Conservation (phyloP, 2,888 invertebrate genomes). For the Digitonthophagus gazella region DNA sequence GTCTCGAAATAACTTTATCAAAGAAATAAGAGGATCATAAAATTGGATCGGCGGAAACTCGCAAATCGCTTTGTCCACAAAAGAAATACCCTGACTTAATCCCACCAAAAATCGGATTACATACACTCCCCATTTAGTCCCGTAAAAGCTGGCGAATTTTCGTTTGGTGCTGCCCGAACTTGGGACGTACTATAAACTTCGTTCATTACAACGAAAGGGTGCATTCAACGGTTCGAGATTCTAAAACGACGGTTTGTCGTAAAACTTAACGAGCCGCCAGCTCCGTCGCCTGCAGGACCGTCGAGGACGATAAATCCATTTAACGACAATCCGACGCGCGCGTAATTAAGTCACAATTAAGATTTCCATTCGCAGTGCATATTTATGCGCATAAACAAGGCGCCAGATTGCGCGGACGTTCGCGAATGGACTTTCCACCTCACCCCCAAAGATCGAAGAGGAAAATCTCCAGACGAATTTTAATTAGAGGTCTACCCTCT, state of each 20-base stretch:
- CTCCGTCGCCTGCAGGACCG: slow-evolving; percentile 4
- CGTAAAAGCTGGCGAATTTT: background rate
- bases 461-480: slow-evolving; percentile 34
- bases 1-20: background rate
- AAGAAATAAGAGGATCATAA: background rate
- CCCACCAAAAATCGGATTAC: background rate
- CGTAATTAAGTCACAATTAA: slow-evolving; percentile 33
- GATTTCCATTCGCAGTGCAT: slow-evolving; percentile 35
- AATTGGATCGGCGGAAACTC: background rate
- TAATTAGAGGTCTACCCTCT: slow-evolving; percentile 34
- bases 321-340: slow-evolving; percentile 1
- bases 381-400: slow-evolving; percentile 37
- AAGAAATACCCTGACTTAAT: background rate
- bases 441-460: slow-evolving; percentile 17
- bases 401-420: slow-evolving; percentile 34
- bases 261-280: slow-evolving; percentile 1
- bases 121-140: background rate
- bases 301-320: slow-evolving; percentile 5
- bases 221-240: background rate
- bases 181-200: background rate
- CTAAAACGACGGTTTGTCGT: background rate
- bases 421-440: slow-evolving; percentile 9
- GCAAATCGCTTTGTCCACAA: background rate
- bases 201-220: background rate
- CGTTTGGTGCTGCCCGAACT: background rate